These are phyloP conservation scores for Chesias legatella DNA, from an alignment of 2,888 invertebrate genomes.

Conservation along the genomic window DNA sequence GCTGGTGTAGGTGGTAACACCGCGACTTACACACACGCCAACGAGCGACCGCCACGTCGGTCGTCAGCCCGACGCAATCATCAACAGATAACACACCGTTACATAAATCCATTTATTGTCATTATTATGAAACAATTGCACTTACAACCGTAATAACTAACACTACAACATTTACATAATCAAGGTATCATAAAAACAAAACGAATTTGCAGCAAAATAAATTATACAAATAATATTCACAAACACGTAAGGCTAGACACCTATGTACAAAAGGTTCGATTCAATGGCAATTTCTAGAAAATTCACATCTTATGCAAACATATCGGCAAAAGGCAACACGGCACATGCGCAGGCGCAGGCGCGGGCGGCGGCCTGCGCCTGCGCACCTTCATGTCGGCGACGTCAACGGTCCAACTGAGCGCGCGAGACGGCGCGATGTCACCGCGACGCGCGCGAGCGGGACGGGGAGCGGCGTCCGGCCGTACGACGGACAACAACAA, in stretches of 20 bases:
- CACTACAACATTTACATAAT: conserved; percentile 69
- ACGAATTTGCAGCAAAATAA: conserved; percentile 50
- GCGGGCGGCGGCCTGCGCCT: conserved; percentile 21
- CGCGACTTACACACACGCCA: too few relatives aligned
- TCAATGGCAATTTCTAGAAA: conserved; percentile 60
- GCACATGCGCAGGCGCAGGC: conserved; percentile 23
- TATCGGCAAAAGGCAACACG: conserved; percentile 18
- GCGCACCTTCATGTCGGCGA: conserved; percentile 4
- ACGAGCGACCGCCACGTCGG: too few relatives aligned
- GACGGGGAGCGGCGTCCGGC: conserved; percentile 10
- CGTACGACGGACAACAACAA: conserved; percentile 28
- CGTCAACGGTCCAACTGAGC: conserved; percentile 37
- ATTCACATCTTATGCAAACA: conserved; percentile 38
- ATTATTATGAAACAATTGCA: conserved; percentile 69
- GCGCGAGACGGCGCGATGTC: conserved; percentile 25
- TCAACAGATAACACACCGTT: conserved; percentile 11
- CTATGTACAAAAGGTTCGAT: conserved; percentile 48
- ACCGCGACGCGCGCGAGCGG: conserved; percentile 18
- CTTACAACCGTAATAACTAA: conserved; percentile 52
- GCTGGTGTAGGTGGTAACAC: too few relatives aligned
- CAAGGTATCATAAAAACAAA: conserved; percentile 59
- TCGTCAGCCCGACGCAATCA: too few relatives aligned
- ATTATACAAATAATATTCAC: conserved; percentile 48
- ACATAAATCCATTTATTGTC: conserved; percentile 43
- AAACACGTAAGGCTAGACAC: conserved; percentile 40